Evolutionary conservation across 1,140 invertebrate genomes (phyloP).

Genomic region (Drusus annulatus): DNA sequence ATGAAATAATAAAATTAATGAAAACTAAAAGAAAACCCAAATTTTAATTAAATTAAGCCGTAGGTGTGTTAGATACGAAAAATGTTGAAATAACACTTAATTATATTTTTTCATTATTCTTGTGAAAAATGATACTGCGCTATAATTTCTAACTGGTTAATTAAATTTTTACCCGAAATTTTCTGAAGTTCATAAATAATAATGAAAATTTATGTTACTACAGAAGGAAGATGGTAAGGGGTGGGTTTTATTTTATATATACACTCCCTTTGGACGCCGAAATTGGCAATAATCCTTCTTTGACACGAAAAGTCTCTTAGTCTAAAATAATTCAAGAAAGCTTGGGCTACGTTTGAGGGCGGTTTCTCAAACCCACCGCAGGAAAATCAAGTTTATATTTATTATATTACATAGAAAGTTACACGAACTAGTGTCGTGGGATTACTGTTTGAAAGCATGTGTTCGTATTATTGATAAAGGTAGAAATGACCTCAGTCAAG

Average conservation of each 20-base stretch:
- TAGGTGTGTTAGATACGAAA: too few relatives aligned
- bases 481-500: too few relatives aligned
- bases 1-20: too few relatives aligned
- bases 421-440: background rate
- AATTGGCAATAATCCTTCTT: constrained; percentile 56
- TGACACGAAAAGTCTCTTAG: constrained; percentile 57
- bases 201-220: constrained; percentile 37
- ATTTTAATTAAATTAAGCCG: too few relatives aligned
- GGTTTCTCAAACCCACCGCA: background rate
- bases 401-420: background rate
- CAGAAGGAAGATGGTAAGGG: constrained; percentile 5
- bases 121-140: background rate
- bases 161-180: constrained; percentile 24
- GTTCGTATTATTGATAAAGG: too few relatives aligned
- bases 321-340: constrained; percentile 29
- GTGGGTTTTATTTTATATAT: constrained; percentile 29
- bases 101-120: too few relatives aligned
- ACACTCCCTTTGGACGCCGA: constrained; percentile 44
- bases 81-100: too few relatives aligned
- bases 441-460: too few relatives aligned
- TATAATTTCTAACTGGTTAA: constrained; percentile 7
- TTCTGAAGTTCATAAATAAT: constrained; percentile 35
- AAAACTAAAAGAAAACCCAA: too few relatives aligned
- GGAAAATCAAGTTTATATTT: constrained; percentile 17
- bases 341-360: background rate